Conservation (phyloP, 2,797 vertebrate genomes). For the Moxostoma hubbsi region DNA sequence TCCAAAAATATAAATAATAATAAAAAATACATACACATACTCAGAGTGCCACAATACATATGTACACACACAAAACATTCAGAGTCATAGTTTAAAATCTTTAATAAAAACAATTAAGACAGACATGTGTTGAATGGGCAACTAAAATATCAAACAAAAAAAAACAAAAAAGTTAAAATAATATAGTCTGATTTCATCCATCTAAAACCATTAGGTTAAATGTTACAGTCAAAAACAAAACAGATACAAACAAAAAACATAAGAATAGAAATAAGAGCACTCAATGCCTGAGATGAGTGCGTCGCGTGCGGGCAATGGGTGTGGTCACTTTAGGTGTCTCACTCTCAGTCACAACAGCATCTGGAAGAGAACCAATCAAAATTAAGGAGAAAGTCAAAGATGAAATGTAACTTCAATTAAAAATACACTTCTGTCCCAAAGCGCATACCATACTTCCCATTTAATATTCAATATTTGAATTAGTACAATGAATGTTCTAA, state of each 20-base stretch:
- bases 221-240: neutral
- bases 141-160: neutral
- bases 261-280: neutral
- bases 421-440: no score
- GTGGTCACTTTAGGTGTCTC: slow-evolving; percentile 78
- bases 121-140: neutral
- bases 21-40: no score
- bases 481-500: no score
- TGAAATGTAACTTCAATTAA: no score
- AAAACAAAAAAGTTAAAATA: no score
- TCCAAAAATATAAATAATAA: no score
- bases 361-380: no score
- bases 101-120: neutral
- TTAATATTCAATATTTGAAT: no score
- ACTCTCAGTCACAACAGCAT: no score
- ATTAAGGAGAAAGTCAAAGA: no score
- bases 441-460: no score
- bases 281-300: slow-evolving; percentile 79
- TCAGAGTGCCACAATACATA: neutral
- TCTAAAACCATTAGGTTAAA: neutral
- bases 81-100: neutral
- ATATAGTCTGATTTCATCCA: neutral
- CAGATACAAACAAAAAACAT: neutral
- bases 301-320: slow-evolving; percentile 85
- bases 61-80: neutral